These are phyloP conservation scores for Drosophila rubida DNA, from an alignment of 2,888 invertebrate species.

Conservation along the genomic window DNA sequence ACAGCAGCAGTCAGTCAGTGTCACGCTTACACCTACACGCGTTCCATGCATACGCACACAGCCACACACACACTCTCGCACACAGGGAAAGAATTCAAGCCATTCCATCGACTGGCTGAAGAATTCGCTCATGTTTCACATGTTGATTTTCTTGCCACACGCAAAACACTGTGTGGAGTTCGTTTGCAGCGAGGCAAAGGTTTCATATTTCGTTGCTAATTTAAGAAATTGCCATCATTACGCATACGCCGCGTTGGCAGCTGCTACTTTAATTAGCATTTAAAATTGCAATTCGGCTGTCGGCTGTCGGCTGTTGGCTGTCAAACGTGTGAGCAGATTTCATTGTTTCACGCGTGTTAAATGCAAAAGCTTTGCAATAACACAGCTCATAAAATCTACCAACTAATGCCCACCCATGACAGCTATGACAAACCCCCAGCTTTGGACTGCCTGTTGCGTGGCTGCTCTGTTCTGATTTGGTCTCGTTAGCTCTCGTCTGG, in stretches of 20 bases:
- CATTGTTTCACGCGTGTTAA: constrained; percentile 62
- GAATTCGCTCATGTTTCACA: constrained; percentile 50
- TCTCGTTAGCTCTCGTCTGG: background rate
- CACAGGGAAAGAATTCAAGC: constrained; percentile 1
- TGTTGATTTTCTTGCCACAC: constrained; percentile 48
- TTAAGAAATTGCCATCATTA: constrained; percentile 46
- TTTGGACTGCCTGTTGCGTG: constrained; percentile 56
- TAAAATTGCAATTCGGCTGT: constrained; percentile 28
- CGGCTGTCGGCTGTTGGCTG: background rate
- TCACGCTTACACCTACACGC: constrained; percentile 39
- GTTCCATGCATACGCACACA: constrained; percentile 23
- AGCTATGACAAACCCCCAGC: constrained; percentile 27
- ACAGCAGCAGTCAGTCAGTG: constrained; percentile 70
- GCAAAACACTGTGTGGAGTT: constrained; percentile 23
- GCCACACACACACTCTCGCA: constrained; percentile 15
- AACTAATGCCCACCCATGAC: constrained; percentile 58
- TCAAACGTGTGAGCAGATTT: constrained; percentile 53
- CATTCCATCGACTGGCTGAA: background rate
- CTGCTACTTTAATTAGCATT: constrained; percentile 66
- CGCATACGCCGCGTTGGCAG: constrained; percentile 47
- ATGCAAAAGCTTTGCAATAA: constrained; percentile 62
- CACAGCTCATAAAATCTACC: constrained; percentile 69
- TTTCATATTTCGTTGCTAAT: constrained; percentile 37
- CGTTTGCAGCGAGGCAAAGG: constrained; percentile 7
- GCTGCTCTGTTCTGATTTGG: background rate